Evolutionary conservation across 1,140 invertebrate genomes (phyloP), one percentile per base, ranked within the genome.

Genomic region (Pseudomyrmex dendroicus): DNA sequence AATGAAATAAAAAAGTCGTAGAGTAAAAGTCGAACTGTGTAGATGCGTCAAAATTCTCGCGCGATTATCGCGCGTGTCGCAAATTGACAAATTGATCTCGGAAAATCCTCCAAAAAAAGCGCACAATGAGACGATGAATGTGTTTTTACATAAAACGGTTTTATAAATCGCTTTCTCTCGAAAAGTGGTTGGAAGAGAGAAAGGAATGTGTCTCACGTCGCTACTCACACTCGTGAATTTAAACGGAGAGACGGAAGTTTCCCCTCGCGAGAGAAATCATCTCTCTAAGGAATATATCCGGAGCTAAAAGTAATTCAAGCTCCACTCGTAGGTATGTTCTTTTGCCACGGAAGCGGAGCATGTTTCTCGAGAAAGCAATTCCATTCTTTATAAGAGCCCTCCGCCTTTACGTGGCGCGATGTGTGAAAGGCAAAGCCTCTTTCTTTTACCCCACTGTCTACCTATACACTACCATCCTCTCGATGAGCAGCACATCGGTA

Each of bases 281-380:
- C 52, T 17, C 64, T 48, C 64, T 17, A 46, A 72, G 54, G 66
- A 72, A 78, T 70, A 68, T 59, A 78, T 78, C 13, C 5, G 35
- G 17, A 57, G 35, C 17, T 80, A 59, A 72, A 72, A 70, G 66
- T 59, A 72, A 80, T 80, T 80, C 66, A 80, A 72, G 46, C 44
- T 72, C 54, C 44, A 50, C 61, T 20, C n/a, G 22, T 59, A 48
- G 12, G n/a, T 64, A 64, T 56, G 67, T 80, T 80, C 76, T 72
- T 80, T 35, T 72, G 66, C 66, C 76, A 9, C 66, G 22, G 76
- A 72, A 70, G 56, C 76, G 15, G 52, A n/a, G 44, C 76, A 80
- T 70, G 66, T 80, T 80, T 80, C 66, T 80, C 66, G 56, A 80
- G 76, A 56, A 70, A 80, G 76, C 22, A 80, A 80, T 80, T 72